Evolutionary conservation across 2,797 vertebrate species (phyloP).

Genomic region (Carcharodon carcharias): DNA sequence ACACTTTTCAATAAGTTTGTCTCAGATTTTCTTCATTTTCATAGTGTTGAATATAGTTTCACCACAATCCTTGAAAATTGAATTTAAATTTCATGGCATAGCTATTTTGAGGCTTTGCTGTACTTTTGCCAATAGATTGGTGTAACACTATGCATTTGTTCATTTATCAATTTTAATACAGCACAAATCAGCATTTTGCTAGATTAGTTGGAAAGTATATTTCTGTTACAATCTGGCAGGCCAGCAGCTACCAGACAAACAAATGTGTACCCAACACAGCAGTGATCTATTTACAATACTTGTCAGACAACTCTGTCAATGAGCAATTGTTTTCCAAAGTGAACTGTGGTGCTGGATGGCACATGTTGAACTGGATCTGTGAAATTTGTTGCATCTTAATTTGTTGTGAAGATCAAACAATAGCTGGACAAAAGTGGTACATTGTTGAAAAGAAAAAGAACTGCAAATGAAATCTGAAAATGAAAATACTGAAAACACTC

Average conservation of each 20-base stretch:
- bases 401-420: neutral
- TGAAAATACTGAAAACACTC: neutral
- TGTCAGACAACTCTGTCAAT: neutral
- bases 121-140: neutral
- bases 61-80: neutral
- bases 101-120: neutral
- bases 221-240: neutral
- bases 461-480: neutral
- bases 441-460: neutral
- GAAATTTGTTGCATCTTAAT: slow-evolving; percentile 25
- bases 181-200: neutral
- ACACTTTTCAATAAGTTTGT: neutral
- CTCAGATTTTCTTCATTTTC: neutral
- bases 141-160: neutral
- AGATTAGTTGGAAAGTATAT: neutral
- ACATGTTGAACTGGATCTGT: neutral
- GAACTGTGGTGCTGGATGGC: neutral
- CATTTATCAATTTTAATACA: neutral
- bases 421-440: neutral
- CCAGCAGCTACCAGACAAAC: neutral
- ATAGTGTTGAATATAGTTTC: neutral
- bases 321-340: neutral
- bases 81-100: neutral
- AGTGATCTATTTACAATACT: neutral
- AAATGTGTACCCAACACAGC: neutral